These are phyloP conservation scores for Tachina lurida DNA, from an alignment of 2,888 invertebrate genomes.

Conservation along the genomic window DNA sequence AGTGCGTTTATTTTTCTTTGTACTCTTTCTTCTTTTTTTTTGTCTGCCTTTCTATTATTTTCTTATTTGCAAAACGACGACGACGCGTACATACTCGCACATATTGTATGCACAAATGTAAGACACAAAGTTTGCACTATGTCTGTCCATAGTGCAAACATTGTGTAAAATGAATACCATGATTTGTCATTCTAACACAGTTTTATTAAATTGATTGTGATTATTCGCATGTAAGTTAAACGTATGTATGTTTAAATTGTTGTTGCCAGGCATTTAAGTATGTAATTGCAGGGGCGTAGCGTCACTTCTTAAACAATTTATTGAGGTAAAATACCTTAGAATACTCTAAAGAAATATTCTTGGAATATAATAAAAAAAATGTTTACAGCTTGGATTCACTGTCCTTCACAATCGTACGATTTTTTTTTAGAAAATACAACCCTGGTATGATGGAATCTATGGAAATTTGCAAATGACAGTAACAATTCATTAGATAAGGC, in stretches of 20 bases:
- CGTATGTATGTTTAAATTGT: slow-evolving; percentile 26
- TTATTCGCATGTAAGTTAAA: slow-evolving; percentile 47
- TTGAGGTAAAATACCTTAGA: too few species aligned
- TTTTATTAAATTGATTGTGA: slow-evolving; percentile 66
- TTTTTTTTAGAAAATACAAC: too few species aligned
- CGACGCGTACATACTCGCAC: too few species aligned
- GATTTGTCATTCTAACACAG: slow-evolving; percentile 67
- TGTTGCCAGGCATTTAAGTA: slow-evolving; percentile 45
- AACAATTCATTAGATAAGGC: too few species aligned
- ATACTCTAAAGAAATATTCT: not conserved
- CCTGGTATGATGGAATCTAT: too few species aligned
- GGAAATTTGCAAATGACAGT: too few species aligned
- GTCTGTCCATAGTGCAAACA: slow-evolving; percentile 43
- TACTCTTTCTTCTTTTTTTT: slow-evolving; percentile 6
- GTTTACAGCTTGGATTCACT: too few species aligned
- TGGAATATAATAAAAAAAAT: too few species aligned
- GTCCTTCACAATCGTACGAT: too few species aligned
- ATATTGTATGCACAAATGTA: slow-evolving; percentile 19
- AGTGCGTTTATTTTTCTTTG: slow-evolving; percentile 39
- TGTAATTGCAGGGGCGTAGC: slow-evolving; percentile 20
- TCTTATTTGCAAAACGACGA: slow-evolving; percentile 39
- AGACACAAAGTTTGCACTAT: slow-evolving; percentile 18
- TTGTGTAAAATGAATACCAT: slow-evolving; percentile 60
- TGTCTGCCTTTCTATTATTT: slow-evolving; percentile 27
- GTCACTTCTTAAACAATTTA: not conserved